phyloP scores from a whole-genome alignment of 2,888 invertebrate genomes.

The Machimus rusticus region DNA sequence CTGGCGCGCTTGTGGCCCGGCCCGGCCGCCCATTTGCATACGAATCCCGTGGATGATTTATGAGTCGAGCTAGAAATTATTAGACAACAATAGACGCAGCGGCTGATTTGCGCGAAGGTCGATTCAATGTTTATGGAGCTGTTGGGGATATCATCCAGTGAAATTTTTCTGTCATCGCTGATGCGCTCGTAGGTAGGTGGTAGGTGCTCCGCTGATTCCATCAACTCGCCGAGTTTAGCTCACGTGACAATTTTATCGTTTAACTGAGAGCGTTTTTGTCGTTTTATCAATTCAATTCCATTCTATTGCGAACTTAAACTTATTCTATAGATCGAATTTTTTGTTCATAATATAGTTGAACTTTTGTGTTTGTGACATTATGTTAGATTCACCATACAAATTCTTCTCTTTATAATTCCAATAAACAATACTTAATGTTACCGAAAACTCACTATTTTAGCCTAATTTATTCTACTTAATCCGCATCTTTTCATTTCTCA shows the following conservation, averaged over 20 bases:
- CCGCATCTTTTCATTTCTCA: no score
- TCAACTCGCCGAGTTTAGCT: not conserved
- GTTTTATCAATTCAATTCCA: not conserved
- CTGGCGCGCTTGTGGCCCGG: not conserved
- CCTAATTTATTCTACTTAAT: no score
- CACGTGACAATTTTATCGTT: not conserved
- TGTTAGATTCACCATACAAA: no score
- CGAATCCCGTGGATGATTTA: conserved; percentile 26
- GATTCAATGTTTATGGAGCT: conserved; percentile 37
- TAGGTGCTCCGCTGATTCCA: not conserved
- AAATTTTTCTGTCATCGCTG: conserved; percentile 1
- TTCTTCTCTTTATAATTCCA: no score
- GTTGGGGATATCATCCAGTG: conserved; percentile 21
- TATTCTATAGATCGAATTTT: not conserved
- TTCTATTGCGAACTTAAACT: not conserved
- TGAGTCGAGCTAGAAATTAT: conserved; percentile 24
- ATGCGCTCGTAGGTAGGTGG: not conserved
- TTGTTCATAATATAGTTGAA: no score
- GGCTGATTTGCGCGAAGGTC: conserved; percentile 32
- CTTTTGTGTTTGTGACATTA: no score
- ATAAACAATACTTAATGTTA: no score
- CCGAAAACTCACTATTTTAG: no score
- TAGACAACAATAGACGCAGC: conserved; percentile 34
- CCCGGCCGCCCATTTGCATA: conserved; percentile 12
- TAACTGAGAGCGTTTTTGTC: not conserved